phyloP scores from a whole-genome alignment of 2,113 vertebrate species.

The Gallinago media region DNA sequence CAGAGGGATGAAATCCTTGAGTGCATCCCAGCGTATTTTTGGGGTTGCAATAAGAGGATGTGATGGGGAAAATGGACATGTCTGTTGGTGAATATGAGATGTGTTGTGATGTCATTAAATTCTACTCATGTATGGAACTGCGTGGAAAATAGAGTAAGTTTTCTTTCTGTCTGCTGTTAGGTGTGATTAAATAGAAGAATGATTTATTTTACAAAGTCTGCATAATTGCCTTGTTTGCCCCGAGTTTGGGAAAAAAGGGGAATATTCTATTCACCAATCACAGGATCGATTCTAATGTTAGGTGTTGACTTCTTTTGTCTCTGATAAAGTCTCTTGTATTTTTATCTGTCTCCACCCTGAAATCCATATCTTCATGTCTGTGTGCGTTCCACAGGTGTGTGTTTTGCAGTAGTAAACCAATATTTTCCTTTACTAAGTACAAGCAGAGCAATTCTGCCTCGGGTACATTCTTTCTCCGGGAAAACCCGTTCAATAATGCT shows the following conservation, averaged over 20 bases:
- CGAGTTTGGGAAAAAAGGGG: background rate
- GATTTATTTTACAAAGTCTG: background rate
- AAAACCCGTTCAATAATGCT: background rate
- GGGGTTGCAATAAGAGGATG: background rate
- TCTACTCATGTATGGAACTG: background rate
- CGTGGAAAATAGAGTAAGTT: background rate
- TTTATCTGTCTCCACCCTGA: background rate
- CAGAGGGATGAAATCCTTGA: background rate
- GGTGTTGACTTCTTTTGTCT: background rate
- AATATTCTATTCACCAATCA: background rate
- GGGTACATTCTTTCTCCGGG: background rate
- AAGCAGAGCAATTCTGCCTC: background rate
- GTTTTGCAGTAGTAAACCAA: background rate
- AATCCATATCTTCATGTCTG: background rate
- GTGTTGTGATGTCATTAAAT: background rate
- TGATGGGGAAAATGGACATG: background rate
- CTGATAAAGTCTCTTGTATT: background rate
- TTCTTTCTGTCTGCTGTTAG: background rate
- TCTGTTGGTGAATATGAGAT: fast-evolving
- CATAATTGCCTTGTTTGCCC: background rate
- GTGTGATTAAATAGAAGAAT: background rate
- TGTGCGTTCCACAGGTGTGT: background rate
- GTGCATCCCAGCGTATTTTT: background rate
- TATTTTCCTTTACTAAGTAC: background rate
- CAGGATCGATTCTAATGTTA: background rate